Evolutionary conservation across 92 coral and sea anemone genomes (phyloP).

Genomic region (Bergia puertoricense): DNA sequence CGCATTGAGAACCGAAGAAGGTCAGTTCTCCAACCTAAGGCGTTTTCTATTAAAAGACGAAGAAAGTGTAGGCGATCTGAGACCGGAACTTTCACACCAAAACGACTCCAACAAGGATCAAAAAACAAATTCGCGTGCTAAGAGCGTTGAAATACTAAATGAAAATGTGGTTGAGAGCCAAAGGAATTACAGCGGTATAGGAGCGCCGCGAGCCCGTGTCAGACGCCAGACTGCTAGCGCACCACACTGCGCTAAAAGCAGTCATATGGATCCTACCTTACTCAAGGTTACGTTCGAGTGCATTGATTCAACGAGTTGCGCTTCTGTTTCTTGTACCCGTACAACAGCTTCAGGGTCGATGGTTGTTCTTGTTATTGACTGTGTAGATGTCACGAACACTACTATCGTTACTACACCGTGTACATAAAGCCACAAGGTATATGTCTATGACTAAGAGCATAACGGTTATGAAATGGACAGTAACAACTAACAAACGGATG

Average conservation of each 20-base stretch:
- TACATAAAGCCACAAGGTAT: neutral
- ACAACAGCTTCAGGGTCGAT: neutral
- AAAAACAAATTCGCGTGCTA: neutral
- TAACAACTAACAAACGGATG: no score
- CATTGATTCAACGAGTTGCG: neutral
- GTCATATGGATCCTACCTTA: neutral
- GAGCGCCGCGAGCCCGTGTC: neutral
- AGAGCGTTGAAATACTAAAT: neutral
- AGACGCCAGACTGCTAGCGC: neutral
- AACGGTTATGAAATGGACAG: neutral
- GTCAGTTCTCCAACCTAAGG: no score
- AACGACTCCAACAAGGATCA: neutral
- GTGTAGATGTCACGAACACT: neutral
- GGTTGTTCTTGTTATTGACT: neutral
- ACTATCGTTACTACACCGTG: neutral
- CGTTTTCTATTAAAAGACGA: neutral
- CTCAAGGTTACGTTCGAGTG: neutral
- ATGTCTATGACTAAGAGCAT: neutral
- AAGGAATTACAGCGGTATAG: neutral
- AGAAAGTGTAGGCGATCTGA: neutral
- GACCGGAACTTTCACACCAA: neutral
- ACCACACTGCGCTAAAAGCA: neutral
- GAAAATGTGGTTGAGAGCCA: neutral
- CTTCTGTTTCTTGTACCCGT: neutral
- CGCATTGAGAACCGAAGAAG: neutral